Evolutionary conservation across 2,797 vertebrate genomes (phyloP), one percentile per base, ranked within the genome.

Genomic region (Ciconia nigra): DNA sequence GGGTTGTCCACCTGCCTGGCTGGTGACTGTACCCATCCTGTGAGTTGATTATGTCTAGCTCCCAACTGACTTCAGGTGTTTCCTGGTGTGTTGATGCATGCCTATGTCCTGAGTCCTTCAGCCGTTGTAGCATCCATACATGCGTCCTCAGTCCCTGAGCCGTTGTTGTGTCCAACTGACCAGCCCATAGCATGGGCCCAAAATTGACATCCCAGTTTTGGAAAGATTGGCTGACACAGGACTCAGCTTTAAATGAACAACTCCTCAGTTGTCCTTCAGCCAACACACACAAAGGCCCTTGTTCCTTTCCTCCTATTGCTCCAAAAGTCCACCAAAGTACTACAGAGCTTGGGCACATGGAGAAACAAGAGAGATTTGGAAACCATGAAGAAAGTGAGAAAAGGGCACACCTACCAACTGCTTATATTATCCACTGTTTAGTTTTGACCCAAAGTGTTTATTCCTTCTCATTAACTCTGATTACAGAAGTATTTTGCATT

Each of bases 91-190:
- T 62, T 61, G 35, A 41, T 63, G 39, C 15, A 58, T 41, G 13
- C 15, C 37, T 44, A 7, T 54, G 21, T 46, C 35, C 49, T 2
- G 7, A 72, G 21, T 16, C 11, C n/a, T 44, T 33, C 62, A 85
- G 39, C 29, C 5, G 1, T 7, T 58, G 17, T 9, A 41, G 13
- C 3, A 0, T 51, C 62, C 46, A 8, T 41, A 28, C 0, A 3
- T 22, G 13, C 1, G 3, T 39, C 10, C 33, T 41, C 1, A 19
- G 41, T 37, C 28, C 29, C 42, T 44, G 15, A 59, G 31, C 31
- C 13, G 4, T 2, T 42, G 9, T 19, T 83, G 7, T 3, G 4
- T 35, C 7, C 35, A 78, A 12, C 9, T 39, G 20, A 31, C 14
- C 2, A 1, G 31, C 33, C 37, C 19, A 11, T 13, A 44, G n/a